Evolutionary conservation across 2,113 vertebrate genomes (phyloP), one percentile per base, ranked within the genome.

Genomic region (Cyrtonyx montezumae): DNA sequence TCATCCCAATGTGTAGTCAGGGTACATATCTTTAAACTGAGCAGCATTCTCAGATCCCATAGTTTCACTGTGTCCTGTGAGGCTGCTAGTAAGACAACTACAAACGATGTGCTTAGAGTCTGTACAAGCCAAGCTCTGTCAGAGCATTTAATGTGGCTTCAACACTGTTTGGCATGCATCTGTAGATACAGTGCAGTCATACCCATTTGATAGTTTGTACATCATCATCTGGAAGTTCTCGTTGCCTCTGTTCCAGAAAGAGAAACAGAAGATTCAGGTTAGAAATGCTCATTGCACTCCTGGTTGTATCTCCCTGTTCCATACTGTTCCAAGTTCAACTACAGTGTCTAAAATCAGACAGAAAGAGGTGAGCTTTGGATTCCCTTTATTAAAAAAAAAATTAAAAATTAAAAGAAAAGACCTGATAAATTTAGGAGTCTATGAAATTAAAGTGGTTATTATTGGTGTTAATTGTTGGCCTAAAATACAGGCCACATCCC

Each of bases 171-270:
- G 26, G 42, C 74, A 67, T 77, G 23, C 0, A 0, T 94, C 74
- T 70, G 51, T 36, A 91, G 34, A 12, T 78, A 21, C 55, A 45
- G 3, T 32, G n/a, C 13, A 30, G 66, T 63, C 53, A 40, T 65
- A 61, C 0, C 0, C 18, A 84, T 90, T 61, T 61, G 19, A 13
- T 8, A 65, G 9, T n/a, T 87, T 40, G 68, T 46, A 43, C 74
- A 8, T 61, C 81, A 42, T 62, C 40, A 62, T 87, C 46, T 84
- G 67, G 42, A 87, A 82, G 19, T 84, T 94, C 69, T 58, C 73
- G 3, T 79, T 86, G 49, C 25, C 37, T 13, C 40, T 78, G 25
- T 32, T 23, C 78, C 12, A 84, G 68, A 78, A 65, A 30, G 34
- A 56, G 70, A 71, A n/a, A 84, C 15, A 46, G 56, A 89, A 74